Conservation (phyloP, 2,113 vertebrate species). For the Vanacampus margaritifer region DNA sequence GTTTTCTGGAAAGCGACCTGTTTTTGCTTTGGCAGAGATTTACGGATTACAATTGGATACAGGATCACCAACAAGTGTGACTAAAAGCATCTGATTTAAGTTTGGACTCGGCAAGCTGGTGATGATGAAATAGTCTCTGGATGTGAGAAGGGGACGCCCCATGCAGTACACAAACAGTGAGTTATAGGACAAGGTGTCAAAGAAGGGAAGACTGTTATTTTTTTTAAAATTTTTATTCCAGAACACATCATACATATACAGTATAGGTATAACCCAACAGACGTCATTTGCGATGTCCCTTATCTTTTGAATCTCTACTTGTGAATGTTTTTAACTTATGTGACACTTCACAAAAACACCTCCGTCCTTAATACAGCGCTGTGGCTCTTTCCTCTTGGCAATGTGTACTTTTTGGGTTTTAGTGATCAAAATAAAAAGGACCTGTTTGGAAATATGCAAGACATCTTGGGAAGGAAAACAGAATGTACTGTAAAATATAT, state of each 20-base stretch:
- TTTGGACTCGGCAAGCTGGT: slow-evolving; percentile 22
- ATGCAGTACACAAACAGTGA: slow-evolving; percentile 18
- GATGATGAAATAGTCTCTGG: background rate
- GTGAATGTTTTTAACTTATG: slow-evolving; percentile 57
- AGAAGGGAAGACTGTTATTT: slow-evolving; percentile 33
- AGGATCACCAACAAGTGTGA: slow-evolving; percentile 7
- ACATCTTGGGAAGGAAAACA: slow-evolving; percentile 78
- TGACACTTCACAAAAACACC: slow-evolving; percentile 54
- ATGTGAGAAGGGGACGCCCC: slow-evolving; percentile 4
- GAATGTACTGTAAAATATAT: slow-evolving; percentile 94
- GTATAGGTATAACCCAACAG: slow-evolving; percentile 43
- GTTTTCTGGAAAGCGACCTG: slow-evolving; percentile 25
- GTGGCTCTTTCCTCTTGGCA: slow-evolving; percentile 73
- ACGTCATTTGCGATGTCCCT: slow-evolving; percentile 29
- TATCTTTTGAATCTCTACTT: slow-evolving; percentile 40
- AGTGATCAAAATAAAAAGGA: slow-evolving; percentile 75
- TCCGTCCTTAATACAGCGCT: slow-evolving; percentile 71
- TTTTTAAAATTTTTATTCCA: slow-evolving; percentile 35
- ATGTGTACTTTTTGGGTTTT: slow-evolving; percentile 56
- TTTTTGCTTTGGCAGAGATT: slow-evolving; percentile 10
- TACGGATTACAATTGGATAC: slow-evolving; percentile 21
- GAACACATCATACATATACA: slow-evolving; percentile 46
- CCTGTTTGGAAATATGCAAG: slow-evolving; percentile 91
- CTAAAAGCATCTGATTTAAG: slow-evolving; percentile 10
- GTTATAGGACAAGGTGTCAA: slow-evolving; percentile 14